Conservation (phyloP, 2,797 vertebrate genomes). For the Chiloscyllium punctatum region DNA sequence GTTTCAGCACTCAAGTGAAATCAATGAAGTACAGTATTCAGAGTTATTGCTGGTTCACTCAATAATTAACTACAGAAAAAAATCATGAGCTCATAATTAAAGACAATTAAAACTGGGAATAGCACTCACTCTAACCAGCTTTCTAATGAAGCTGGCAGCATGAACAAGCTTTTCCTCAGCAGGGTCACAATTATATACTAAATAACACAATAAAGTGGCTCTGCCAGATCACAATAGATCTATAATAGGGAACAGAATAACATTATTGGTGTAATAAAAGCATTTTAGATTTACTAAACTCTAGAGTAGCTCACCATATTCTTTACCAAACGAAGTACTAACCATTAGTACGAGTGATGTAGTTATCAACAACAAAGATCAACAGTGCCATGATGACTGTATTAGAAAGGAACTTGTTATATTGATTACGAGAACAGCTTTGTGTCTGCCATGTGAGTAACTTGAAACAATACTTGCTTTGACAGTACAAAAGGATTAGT, state of each 20-base stretch:
- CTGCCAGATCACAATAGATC: neutral
- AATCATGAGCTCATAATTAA: neutral
- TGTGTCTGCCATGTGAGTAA: neutral
- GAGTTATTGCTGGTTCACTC: neutral
- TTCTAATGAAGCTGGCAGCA: neutral
- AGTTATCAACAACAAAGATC: slow-evolving; percentile 2
- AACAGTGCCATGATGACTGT: neutral
- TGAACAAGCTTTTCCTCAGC: neutral
- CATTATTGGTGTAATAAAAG: neutral
- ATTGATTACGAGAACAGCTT: slow-evolving; percentile 1
- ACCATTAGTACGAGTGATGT: neutral
- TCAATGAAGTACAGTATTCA: neutral
- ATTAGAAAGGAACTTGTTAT: neutral
- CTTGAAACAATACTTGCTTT: slow-evolving; percentile 6
- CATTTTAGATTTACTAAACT: slow-evolving; percentile 5
- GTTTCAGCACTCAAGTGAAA: neutral
- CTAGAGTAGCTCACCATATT: neutral
- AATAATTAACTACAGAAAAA: neutral
- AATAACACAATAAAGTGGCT: slow-evolving; percentile 22
- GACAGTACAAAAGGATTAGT: slow-evolving; percentile 7
- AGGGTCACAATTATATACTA: slow-evolving; percentile 14
- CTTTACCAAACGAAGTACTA: neutral
- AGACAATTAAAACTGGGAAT: neutral
- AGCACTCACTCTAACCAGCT: neutral
- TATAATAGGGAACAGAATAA: neutral